These are phyloP conservation scores for Hetaerina titia DNA, from an alignment of 2,888 invertebrate genomes.

Conservation along the genomic window DNA sequence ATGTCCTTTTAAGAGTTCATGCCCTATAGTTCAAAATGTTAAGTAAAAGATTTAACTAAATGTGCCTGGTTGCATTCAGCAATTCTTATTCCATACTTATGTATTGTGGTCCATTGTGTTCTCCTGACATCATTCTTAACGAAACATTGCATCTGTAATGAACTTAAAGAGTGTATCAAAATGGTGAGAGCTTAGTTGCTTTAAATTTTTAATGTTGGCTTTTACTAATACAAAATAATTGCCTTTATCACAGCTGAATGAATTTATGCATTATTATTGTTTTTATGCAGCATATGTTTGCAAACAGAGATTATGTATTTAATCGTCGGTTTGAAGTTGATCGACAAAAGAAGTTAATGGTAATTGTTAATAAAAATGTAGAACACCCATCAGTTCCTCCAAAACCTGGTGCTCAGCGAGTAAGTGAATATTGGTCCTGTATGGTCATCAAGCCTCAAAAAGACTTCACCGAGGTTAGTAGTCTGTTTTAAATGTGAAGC, in stretches of 20 bases:
- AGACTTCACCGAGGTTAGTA: slow-evolving; percentile 78
- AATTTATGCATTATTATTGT: slow-evolving; percentile 68
- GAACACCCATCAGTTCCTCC: slow-evolving; percentile 85
- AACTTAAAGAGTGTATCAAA: too few relatives aligned
- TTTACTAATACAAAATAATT: too few relatives aligned
- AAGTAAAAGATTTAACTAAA: too few relatives aligned
- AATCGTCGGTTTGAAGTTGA: slow-evolving; percentile 83
- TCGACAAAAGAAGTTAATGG: slow-evolving; percentile 80
- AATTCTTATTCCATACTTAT: too few relatives aligned
- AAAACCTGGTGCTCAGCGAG: slow-evolving; percentile 84
- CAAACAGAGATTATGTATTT: slow-evolving; percentile 93
- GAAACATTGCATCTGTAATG: background rate
- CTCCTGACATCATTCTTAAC: too few relatives aligned
- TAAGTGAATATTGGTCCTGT: slow-evolving; percentile 90
- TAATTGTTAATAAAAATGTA: slow-evolving; percentile 85
- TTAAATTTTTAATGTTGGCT: too few relatives aligned
- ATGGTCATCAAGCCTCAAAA: slow-evolving; percentile 89
- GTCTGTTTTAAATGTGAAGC: slow-evolving; percentile 63
- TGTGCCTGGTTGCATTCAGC: too few relatives aligned
- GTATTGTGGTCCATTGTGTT: too few relatives aligned
- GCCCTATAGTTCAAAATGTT: too few relatives aligned
- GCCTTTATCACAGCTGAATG: too few relatives aligned
- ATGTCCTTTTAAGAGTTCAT: too few relatives aligned
- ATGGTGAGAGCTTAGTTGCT: too few relatives aligned
- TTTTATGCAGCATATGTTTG: slow-evolving; percentile 84